Evolutionary conservation across 2,888 invertebrate genomes (phyloP), one percentile per base, ranked within the genome.

Genomic region (Lamproptera curius): DNA sequence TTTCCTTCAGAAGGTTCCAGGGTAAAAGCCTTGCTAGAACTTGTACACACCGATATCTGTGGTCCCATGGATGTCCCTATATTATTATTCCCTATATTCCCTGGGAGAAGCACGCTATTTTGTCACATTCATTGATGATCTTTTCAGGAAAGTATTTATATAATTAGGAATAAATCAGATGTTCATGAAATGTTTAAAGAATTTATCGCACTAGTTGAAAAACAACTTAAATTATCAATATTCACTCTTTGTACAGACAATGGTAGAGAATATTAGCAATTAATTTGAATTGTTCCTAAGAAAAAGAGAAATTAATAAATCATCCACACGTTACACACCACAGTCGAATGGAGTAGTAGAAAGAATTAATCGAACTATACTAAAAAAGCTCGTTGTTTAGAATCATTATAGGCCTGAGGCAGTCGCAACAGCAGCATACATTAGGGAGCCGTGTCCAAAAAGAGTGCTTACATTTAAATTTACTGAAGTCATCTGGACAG

Each of bases 131-230:
- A 44, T 50, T 23, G 53, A 53, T 48, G 53, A 53, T 35, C 54
- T 38, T 17, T 45, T 46, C 15, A 41, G 51, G 46, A 51, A 31
- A 31, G 31, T 31, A 31, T 31, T 31, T 28, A 28, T 28, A 5
- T 28, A 28, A 28, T 35, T 5, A 35, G 14, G 13, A 14, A 35
- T 35, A 35, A 35, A 10, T 35, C 44, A 8, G 26, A 33, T 46
- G 51, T 51, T 10, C 41, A 44, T 41, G 34, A 43, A 2, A 43
- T 44, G 14, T 56, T 56, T 39, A 44, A 37, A 26, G 39, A 33
- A 2, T 51, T 28, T 14, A 54, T 53, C 35, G 36, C 37, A n/a
- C 23, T 54, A 13, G 56, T 61, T 9, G 55, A 57, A 39, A 65
- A 59, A 23, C 55, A 59, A 42, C 55, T 46, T 4, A 45, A 51